These are phyloP conservation scores for Tinea trinotella DNA, from an alignment of 2,888 invertebrate species.

Conservation along the genomic window DNA sequence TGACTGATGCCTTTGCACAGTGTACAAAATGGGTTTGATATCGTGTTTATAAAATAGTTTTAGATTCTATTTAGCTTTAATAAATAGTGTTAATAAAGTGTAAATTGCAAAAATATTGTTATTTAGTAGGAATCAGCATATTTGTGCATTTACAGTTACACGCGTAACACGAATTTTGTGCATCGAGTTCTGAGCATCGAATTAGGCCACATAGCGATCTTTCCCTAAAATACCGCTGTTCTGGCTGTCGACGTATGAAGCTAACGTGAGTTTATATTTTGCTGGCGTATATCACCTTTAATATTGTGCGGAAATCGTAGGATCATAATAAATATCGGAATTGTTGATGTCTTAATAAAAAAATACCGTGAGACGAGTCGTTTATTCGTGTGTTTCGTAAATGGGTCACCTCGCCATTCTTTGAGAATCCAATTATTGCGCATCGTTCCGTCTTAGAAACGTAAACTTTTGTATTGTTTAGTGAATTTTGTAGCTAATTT, in stretches of 20 bases:
- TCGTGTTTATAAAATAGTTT: constrained; percentile 42
- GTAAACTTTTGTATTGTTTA: neutral
- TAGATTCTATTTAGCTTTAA: constrained; percentile 28
- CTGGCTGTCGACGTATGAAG: constrained; percentile 73
- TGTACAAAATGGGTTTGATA: constrained; percentile 57
- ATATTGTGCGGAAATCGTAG: neutral
- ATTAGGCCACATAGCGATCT: constrained; percentile 75
- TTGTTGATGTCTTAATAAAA: constrained; percentile 41
- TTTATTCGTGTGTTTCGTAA: constrained; percentile 69
- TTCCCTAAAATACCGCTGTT: constrained; percentile 74
- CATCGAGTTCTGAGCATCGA: constrained; percentile 70
- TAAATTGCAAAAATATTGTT: neutral
- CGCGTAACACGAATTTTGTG: constrained; percentile 73
- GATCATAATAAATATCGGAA: constrained; percentile 29
- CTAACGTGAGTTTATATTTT: constrained; percentile 60
- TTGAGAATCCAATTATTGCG: constrained; percentile 33
- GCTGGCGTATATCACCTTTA: constrained; percentile 30
- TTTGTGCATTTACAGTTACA: constrained; percentile 70
- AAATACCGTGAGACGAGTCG: constrained; percentile 53
- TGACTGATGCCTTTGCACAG: constrained; percentile 13
- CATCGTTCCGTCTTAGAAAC: neutral
- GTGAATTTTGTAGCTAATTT: neutral
- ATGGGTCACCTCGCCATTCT: constrained; percentile 72
- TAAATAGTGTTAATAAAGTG: constrained; percentile 28
- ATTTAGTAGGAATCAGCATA: constrained; percentile 40